Evolutionary conservation across 2,113 vertebrate species (phyloP).

Genomic region (Megaceryle torquata): DNA sequence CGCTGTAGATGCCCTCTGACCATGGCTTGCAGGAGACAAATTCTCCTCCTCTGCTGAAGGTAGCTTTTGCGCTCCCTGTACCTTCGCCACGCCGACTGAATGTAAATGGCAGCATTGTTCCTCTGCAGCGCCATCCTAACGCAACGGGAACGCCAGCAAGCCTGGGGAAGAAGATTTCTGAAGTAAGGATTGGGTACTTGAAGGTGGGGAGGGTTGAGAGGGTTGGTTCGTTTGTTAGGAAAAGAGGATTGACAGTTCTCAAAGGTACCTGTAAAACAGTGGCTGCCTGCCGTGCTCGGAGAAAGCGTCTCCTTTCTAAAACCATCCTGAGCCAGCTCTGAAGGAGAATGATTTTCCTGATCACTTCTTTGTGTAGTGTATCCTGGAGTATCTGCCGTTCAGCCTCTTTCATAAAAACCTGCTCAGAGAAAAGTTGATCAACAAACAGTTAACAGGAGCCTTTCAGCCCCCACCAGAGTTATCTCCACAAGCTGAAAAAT

Average conservation of each 20-base stretch:
- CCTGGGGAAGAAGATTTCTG: constrained; percentile 28
- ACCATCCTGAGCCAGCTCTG: constrained; percentile 89
- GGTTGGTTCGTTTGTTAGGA: not conserved
- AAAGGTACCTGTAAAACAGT: constrained; percentile 83
- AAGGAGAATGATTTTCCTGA: constrained; percentile 90
- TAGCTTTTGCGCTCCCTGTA: constrained; percentile 70
- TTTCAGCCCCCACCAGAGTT: not conserved
- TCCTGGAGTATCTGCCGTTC: constrained; percentile 90
- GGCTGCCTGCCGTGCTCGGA: constrained; percentile 79
- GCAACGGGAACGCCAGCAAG: constrained; percentile 78
- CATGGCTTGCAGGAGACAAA: constrained; percentile 84
- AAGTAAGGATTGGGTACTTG: not conserved
- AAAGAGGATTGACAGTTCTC: not conserved
- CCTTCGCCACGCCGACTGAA: constrained; percentile 87
- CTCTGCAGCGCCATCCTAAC: constrained; percentile 49
- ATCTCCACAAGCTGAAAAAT: not conserved
- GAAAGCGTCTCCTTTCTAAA: constrained; percentile 84
- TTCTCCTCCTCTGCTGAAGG: constrained; percentile 47
- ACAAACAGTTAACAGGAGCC: not conserved
- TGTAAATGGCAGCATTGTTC: constrained; percentile 68
- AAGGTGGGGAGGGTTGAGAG: not conserved
- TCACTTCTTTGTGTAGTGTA: constrained; percentile 90
- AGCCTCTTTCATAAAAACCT: constrained; percentile 96
- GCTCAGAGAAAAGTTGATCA: not conserved
- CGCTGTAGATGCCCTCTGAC: constrained; percentile 86